A percentile compares a stretch with the other conserved stretches of the same genome.
These are phyloP conservation scores for Orchesellides sinensis DNA, from an alignment of 2,888 invertebrate genomes.

Conservation along the genomic window DNA sequence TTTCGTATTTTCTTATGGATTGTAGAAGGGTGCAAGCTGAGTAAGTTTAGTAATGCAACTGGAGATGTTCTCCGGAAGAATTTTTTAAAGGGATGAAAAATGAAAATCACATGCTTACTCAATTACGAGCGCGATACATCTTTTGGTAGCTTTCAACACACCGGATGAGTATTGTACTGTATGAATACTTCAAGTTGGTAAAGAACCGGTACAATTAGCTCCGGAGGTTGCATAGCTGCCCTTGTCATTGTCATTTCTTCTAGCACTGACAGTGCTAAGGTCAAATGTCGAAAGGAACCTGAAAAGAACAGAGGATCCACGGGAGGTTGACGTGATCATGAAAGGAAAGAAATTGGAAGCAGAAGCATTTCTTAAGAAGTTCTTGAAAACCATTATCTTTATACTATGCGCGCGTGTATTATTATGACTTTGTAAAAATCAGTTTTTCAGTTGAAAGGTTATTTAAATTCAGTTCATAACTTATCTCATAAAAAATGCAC, in stretches of 20 bases:
- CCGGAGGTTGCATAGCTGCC: slow-evolving; percentile 70
- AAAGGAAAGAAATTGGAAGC: slow-evolving; percentile 63
- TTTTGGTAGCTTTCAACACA: slow-evolving; percentile 42
- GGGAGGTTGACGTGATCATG: slow-evolving; percentile 63
- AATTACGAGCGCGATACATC: slow-evolving; percentile 4
- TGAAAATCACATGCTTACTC: slow-evolving; percentile 42
- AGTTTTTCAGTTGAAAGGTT: not conserved
- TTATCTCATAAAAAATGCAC: not conserved
- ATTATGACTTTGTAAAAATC: not conserved
- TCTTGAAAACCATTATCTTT: not conserved
- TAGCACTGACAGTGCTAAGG: slow-evolving; percentile 73
- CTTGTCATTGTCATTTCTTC: slow-evolving; percentile 73
- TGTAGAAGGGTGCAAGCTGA: not conserved
- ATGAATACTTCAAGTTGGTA: slow-evolving; percentile 13
- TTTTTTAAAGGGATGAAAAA: slow-evolving; percentile 34
- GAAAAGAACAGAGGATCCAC: slow-evolving; percentile 62
- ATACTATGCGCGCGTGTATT: not conserved
- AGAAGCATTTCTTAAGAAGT: slow-evolving; percentile 35
- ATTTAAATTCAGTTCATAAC: not conserved
- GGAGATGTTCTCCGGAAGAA: slow-evolving; percentile 3
- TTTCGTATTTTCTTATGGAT: not conserved
- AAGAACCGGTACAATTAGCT: slow-evolving; percentile 70
- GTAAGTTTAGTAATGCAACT: not conserved
- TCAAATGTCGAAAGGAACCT: slow-evolving; percentile 73
- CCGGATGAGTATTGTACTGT: slow-evolving; percentile 1